phyloP scores from a whole-genome alignment of 2,113 vertebrate genomes.

The Alectura lathami region DNA sequence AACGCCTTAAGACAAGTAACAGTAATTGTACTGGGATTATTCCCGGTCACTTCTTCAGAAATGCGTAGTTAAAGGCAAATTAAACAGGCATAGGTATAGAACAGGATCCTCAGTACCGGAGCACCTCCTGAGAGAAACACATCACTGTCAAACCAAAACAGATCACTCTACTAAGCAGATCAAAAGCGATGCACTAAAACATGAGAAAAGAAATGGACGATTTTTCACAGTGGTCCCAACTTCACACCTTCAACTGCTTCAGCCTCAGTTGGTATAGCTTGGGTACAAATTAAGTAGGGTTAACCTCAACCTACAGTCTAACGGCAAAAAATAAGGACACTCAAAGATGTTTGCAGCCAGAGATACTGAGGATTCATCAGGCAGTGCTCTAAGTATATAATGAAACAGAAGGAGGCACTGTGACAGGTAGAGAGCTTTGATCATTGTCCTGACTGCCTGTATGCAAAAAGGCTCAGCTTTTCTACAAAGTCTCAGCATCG shows the following conservation, averaged over 20 bases:
- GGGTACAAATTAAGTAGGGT: background rate
- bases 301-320: background rate
- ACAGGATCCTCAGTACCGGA: background rate
- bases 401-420: background rate
- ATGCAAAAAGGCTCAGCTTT: background rate
- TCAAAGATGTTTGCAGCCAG: background rate
- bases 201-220: background rate
- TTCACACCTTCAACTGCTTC: background rate
- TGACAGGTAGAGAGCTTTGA: background rate
- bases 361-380: background rate
- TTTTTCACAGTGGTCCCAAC: background rate
- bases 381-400: background rate
- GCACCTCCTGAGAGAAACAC: background rate
- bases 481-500: background rate
- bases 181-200: background rate
- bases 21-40: background rate
- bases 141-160: background rate
- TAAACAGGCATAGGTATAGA: background rate
- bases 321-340: background rate
- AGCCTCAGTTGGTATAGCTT: background rate
- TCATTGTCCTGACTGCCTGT: background rate
- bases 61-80: background rate
- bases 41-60: background rate
- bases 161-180: background rate
- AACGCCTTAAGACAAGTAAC: background rate